Evolutionary conservation across 2,113 vertebrate species (phyloP).

Genomic region (Lophius piscatorius): DNA sequence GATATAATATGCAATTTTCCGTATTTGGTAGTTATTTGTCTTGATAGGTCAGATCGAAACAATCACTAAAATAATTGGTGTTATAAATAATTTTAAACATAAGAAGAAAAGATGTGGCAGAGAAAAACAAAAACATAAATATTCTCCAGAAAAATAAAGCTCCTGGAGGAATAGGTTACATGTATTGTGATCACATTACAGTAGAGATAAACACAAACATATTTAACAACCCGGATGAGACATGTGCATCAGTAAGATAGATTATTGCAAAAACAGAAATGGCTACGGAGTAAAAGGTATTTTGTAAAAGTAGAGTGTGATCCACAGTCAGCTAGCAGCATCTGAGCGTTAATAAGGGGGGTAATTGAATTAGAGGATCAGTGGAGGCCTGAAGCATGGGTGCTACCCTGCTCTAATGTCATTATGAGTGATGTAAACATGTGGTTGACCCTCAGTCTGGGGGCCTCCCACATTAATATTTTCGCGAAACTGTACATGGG

Average conservation of each 20-base stretch:
- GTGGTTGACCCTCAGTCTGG: constrained; percentile 57
- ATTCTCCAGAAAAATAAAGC: too few relatives aligned
- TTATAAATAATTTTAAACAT: too few relatives aligned
- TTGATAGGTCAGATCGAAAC: too few relatives aligned
- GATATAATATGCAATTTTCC: too few relatives aligned
- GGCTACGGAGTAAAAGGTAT: constrained; percentile 49
- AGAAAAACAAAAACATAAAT: too few relatives aligned
- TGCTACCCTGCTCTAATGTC: constrained; percentile 71
- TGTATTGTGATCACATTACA: too few relatives aligned
- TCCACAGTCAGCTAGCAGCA: constrained; percentile 69
- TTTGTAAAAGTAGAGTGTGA: constrained; percentile 42
- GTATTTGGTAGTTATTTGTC: too few relatives aligned
- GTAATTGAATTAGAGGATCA: constrained; percentile 78
- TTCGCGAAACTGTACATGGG: neutral
- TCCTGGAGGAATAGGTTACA: too few relatives aligned
- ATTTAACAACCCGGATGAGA: constrained; percentile 15
- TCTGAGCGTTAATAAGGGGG: constrained; percentile 69
- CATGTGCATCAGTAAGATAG: constrained; percentile 5
- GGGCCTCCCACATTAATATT: constrained; percentile 54
- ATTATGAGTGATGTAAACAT: constrained; percentile 80
- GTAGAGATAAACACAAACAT: too few relatives aligned
- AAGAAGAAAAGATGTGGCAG: too few relatives aligned
- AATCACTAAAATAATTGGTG: too few relatives aligned
- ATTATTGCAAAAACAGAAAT: constrained; percentile 31
- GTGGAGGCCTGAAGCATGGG: constrained; percentile 71